phyloP scores from a whole-genome alignment of 2,888 invertebrate genomes.

The Deroplatys truncata region DNA sequence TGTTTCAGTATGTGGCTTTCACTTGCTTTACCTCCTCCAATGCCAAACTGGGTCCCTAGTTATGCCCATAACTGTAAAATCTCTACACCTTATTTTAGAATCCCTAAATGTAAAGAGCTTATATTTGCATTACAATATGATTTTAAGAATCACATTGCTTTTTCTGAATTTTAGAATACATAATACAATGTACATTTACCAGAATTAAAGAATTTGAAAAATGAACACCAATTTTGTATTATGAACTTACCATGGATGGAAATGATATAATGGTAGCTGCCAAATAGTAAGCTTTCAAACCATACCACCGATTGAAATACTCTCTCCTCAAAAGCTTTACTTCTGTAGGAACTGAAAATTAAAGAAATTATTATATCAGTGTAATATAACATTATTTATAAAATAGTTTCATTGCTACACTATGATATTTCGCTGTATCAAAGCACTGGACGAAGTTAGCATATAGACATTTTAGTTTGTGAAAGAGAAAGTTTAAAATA shows the following conservation, averaged over 20 bases:
- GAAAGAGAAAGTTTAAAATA: background rate
- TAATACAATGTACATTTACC: too few relatives aligned
- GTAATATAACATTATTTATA: background rate
- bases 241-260: conserved; percentile 53
- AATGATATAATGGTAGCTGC: conserved; percentile 54
- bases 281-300: conserved; percentile 58
- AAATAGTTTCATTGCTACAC: background rate
- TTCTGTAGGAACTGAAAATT: conserved; percentile 56
- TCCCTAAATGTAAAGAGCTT: too few relatives aligned
- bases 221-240: too few relatives aligned
- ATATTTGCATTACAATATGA: too few relatives aligned
- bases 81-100: too few relatives aligned
- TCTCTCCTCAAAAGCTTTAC: conserved; percentile 56
- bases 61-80: too few relatives aligned
- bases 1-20: too few relatives aligned
- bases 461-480: background rate
- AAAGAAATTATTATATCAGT: background rate
- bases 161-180: too few relatives aligned
- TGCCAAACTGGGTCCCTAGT: too few relatives aligned
- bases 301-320: conserved; percentile 65
- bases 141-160: too few relatives aligned
- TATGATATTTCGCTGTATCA: background rate
- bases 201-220: too few relatives aligned
- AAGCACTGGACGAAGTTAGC: background rate
- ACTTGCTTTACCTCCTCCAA: too few relatives aligned